These are phyloP conservation scores for Palythoa caribaeorum DNA, from an alignment of 92 coral and sea anemone genomes.

Conservation along the genomic window DNA sequence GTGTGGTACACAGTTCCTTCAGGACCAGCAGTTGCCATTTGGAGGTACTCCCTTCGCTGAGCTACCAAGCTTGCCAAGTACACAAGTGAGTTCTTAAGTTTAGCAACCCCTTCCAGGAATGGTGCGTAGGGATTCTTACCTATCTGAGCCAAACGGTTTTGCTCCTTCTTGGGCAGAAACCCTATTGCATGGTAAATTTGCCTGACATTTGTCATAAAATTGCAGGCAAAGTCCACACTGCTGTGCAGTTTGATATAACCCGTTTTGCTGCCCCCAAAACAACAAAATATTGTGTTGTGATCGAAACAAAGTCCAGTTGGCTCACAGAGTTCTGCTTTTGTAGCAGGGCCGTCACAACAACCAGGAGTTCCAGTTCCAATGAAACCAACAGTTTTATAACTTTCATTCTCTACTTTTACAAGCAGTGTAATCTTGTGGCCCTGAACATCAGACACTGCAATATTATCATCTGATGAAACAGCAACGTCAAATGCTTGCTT, in stretches of 20 bases:
- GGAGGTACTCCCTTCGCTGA: conserved; percentile 35
- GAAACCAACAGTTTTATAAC: background rate
- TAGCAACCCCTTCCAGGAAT: background rate
- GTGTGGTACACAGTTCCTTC: conserved; percentile 68
- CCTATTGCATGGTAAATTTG: conserved; percentile 69
- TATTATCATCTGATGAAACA: conserved; percentile 47
- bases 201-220: conserved; percentile 63
- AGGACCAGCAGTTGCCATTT: conserved; percentile 56
- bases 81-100: background rate
- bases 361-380: conserved; percentile 67
- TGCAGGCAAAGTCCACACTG: conserved; percentile 55
- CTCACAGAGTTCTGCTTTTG: conserved; percentile 58
- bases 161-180: conserved; percentile 67
- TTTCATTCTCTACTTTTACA: background rate
- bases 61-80: conserved; percentile 22
- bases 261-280: conserved; percentile 68
- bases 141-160: conserved; percentile 41
- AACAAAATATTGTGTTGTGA: conserved; percentile 53
- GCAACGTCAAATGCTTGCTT: conserved; percentile 72
- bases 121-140: conserved; percentile 5
- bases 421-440: conserved; percentile 42
- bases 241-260: conserved; percentile 68
- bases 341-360: conserved; percentile 59
- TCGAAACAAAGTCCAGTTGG: conserved; percentile 76
- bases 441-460: conserved; percentile 63